Evolutionary conservation across 1,140 invertebrate genomes (phyloP).

Genomic region (Asobara japonica): DNA sequence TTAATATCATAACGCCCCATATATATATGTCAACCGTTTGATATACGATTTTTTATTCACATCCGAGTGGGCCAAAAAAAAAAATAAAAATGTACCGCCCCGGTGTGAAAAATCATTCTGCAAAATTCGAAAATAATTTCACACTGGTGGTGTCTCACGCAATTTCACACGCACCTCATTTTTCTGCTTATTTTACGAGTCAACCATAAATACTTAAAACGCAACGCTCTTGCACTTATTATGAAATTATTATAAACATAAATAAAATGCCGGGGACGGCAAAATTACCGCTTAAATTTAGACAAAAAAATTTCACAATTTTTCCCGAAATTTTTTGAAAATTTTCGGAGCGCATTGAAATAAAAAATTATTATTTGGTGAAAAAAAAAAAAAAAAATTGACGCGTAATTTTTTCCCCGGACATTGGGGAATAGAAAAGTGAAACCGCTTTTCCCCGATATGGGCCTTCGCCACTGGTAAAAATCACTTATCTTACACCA

Average conservation of each 20-base stretch:
- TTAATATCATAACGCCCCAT: slow-evolving; percentile 25
- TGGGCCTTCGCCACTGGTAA: neutral
- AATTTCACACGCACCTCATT: neutral
- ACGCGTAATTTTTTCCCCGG: no score
- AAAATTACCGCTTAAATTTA: no score
- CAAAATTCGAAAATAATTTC: neutral
- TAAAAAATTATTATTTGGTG: neutral
- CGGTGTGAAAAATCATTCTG: neutral
- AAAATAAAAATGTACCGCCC: neutral
- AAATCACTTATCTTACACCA: neutral
- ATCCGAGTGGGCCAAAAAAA: neutral
- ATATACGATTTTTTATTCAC: neutral
- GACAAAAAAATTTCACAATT: no score
- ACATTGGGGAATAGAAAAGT: no score
- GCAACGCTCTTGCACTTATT: neutral
- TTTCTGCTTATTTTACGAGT: neutral
- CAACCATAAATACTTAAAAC: neutral
- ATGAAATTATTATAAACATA: neutral
- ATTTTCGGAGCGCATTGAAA: no score
- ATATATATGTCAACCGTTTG: neutral
- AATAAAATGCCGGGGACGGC: neutral
- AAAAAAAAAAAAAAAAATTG: neutral
- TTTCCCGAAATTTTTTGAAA: no score
- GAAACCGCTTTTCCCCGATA: neutral
- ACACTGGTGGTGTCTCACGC: neutral